A percentile compares a stretch with the other conserved stretches of the same genome.
phyloP scores from a whole-genome alignment of 2,797 vertebrate species.

The Orientallactaga sibirica region DNA sequence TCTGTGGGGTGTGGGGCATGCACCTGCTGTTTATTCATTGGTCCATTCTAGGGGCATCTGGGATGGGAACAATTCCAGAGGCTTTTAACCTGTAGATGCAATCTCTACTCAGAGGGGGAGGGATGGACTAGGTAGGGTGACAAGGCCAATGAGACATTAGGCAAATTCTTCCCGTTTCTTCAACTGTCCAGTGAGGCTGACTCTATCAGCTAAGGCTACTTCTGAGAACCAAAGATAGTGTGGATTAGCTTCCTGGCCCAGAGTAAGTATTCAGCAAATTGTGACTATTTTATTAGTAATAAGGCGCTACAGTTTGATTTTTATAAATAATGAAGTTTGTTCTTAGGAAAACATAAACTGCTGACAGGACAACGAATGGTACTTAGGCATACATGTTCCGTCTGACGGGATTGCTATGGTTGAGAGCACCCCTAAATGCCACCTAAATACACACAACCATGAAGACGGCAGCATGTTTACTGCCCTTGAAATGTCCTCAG shows the following conservation, averaged over 20 bases:
- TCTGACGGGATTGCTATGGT: background rate
- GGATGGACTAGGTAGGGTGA: background rate
- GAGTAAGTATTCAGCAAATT: background rate
- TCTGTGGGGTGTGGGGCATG: background rate
- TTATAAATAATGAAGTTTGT: background rate
- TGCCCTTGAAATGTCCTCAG: background rate
- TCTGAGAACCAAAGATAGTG: background rate
- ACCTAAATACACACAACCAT: accelerated
- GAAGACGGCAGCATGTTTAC: too few relatives aligned
- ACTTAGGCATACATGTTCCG: background rate
- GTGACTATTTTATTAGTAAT: background rate
- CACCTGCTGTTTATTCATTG: background rate
- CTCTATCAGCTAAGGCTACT: background rate
- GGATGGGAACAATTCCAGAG: background rate
- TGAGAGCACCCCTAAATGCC: background rate
- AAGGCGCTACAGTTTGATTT: background rate
- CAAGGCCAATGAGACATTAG: background rate
- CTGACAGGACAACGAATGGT: background rate
- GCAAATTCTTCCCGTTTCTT: background rate
- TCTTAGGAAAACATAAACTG: background rate
- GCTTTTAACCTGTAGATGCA: background rate
- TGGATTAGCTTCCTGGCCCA: background rate
- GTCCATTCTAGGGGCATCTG: background rate
- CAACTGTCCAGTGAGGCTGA: background rate
- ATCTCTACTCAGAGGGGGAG: background rate